Base-by-base conservation (phyloP, 2,888 invertebrate species). In the Nephrocerus scutellatus region DNA sequence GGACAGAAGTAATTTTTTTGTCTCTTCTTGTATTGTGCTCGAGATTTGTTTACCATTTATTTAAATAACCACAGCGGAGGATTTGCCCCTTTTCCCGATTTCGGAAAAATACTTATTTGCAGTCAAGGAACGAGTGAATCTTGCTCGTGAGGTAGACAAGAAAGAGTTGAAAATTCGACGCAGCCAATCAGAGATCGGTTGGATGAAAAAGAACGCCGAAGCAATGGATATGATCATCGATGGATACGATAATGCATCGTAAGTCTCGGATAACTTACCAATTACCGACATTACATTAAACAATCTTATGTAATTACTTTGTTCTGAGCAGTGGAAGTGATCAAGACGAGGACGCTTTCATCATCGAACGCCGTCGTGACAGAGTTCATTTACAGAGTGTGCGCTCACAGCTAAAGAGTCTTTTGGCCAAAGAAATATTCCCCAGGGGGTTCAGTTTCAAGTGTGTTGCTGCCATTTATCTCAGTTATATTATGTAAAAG, bases 221-320 rank as follows among this genome's bases (percentile, higher is more conserved):
- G 91, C 93, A 50, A 86, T 92, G 81, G 96, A 96, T 64, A 83
- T 93, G 54, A 78, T 96, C 42, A 70, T 93, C 3, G 92, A 92
- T 54, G 84, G 88, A 24, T 80, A 79, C 43, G 72, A 72, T 44
- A 55, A 61, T 51, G 60, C 53, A 12, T 58, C 59, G 66, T 66
- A 51, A 49, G 59, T 45, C 19, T 13, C 13, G n/a, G 10, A 14
- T 7, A 3, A 5, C 8, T 10, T 19, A 29, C 2, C 6, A 2
- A 3, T 19, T 2, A 4, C 6, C 2, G 8, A n/a, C 7, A 13
- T 26, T 15, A 7, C 6, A 22, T 6, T n/a, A 33, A n/a, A 8
- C 4, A 29, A 8, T 21, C 12, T 12, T 4, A 8, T 30, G 32
- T 36, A 5, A 37, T 10, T 13, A 4, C 13, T 22, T 4, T 10